Conservation (phyloP, 2,888 invertebrate species). For the Oscheius myriophilus region DNA sequence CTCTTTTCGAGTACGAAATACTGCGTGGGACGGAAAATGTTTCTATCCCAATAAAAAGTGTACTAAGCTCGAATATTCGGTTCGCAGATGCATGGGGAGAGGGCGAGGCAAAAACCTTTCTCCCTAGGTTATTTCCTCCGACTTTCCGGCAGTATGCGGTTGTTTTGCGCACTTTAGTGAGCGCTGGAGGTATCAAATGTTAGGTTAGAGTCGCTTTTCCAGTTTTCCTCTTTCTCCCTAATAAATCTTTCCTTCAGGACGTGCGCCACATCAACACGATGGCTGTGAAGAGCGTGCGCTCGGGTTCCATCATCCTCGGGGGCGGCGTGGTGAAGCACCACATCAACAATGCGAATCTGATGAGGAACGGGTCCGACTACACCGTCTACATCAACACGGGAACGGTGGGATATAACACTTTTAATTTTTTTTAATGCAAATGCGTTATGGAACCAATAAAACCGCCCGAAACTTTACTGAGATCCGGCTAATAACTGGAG, state of each 20-base stretch:
- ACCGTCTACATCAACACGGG: slow-evolving; percentile 91
- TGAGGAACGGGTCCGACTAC: slow-evolving; percentile 97
- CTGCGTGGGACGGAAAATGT: no score
- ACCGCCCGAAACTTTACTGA: neutral
- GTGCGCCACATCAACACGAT: slow-evolving; percentile 88
- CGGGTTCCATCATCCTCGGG: slow-evolving; percentile 88
- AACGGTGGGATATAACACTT: slow-evolving; percentile 47
- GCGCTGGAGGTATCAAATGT: no score
- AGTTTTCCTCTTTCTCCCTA: neutral
- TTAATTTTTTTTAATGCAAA: neutral
- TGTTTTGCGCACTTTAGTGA: no score
- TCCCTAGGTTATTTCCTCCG: no score
- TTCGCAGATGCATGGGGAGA: no score
- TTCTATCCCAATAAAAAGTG: no score
- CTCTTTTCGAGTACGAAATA: no score
- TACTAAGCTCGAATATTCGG: no score
- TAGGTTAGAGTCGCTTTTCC: no score
- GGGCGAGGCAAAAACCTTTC: no score
- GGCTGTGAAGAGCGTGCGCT: slow-evolving; percentile 88
- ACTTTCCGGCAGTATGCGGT: no score
- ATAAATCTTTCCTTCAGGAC: slow-evolving; percentile 47
- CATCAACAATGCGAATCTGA: slow-evolving; percentile 97
- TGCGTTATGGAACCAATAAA: neutral
- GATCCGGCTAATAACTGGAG: no score
- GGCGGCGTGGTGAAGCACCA: slow-evolving; percentile 89